phyloP scores from a whole-genome alignment of 2,888 invertebrate genomes.

The Synanthedon tipuliformis region DNA sequence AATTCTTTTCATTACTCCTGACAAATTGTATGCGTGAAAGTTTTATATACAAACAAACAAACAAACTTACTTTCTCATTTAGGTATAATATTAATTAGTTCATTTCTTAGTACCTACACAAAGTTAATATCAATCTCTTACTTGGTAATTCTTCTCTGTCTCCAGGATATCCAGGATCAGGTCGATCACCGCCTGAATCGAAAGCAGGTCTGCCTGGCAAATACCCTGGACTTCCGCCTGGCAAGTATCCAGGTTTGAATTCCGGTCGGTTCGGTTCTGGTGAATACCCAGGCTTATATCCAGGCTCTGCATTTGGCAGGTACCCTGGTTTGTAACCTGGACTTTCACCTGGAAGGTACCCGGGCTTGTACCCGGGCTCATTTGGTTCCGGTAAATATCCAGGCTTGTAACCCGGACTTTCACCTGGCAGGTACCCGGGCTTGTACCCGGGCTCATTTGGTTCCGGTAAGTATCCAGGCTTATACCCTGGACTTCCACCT shows the following conservation, averaged over 20 bases:
- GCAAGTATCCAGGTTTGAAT: conserved; percentile 7
- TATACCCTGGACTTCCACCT: conserved; percentile 7
- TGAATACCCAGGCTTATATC: conserved; percentile 4
- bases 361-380: conserved; percentile 12
- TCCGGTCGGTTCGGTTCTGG: conserved; percentile 4
- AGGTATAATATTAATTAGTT: too few relatives aligned
- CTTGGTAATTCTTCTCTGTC: conserved; percentile 31
- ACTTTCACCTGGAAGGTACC: conserved; percentile 15
- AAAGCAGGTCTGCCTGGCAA: conserved; percentile 2
- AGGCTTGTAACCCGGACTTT: conserved; percentile 11
- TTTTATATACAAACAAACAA: too few relatives aligned
- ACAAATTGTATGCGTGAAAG: too few relatives aligned
- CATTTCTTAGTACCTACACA: too few relatives aligned
- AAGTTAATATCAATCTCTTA: conserved; percentile 17
- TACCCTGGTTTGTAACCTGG: conserved; percentile 4
- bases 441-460: conserved; percentile 13
- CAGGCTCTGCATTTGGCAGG: background rate
- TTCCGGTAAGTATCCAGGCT: conserved; percentile 5
- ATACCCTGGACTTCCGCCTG: conserved; percentile 4
- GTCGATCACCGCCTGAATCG: conserved; percentile 3
- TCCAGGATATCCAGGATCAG: conserved; percentile 18
- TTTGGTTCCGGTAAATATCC: conserved; percentile 6
- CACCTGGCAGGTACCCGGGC: conserved; percentile 8
- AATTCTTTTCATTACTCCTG: too few relatives aligned
- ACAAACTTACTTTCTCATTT: too few relatives aligned